These are phyloP conservation scores for Tachystola acroxantha DNA, from an alignment of 2,888 invertebrate genomes.

Conservation along the genomic window DNA sequence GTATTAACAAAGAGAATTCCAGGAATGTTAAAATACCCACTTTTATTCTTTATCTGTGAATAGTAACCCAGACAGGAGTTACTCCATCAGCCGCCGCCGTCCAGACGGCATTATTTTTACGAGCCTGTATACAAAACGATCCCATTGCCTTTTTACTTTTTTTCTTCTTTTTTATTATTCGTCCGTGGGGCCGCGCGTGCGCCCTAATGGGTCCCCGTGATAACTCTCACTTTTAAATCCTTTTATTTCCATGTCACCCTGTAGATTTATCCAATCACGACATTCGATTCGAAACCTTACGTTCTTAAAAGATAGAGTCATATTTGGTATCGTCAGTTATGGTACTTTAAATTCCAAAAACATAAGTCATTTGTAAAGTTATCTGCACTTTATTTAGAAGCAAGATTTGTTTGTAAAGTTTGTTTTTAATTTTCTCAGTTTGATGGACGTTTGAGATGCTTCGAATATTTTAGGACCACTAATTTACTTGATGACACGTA, in stretches of 20 bases:
- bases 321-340: conserved; percentile 14
- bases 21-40: conserved; percentile 4
- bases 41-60: conserved; percentile 31
- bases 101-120: conserved; percentile 53
- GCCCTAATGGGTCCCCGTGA: conserved; percentile 72
- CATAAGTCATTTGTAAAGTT: conserved; percentile 74
- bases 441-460: conserved; percentile 42
- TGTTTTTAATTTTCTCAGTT: conserved; percentile 46
- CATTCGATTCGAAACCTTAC: conserved; percentile 29
- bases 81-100: conserved; percentile 38
- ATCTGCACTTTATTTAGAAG: conserved; percentile 75
- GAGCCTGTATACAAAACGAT: conserved; percentile 36
- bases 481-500: conserved; percentile 34
- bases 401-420: conserved; percentile 61
- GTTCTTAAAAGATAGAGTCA: conserved; percentile 20
- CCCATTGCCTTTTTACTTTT: conserved; percentile 27
- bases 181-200: conserved; percentile 70
- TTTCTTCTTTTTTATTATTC: conserved; percentile 34
- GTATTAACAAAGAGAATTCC: background rate
- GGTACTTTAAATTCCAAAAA: conserved; percentile 67
- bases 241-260: conserved; percentile 64
- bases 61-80: conserved; percentile 55
- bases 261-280: conserved; percentile 22
- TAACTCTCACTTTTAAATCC: conserved; percentile 76
- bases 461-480: conserved; percentile 31